A percentile compares a stretch with the other conserved stretches of the same genome.
Conservation (phyloP, 2,113 vertebrate genomes). For the Paramormyrops kingsleyae region DNA sequence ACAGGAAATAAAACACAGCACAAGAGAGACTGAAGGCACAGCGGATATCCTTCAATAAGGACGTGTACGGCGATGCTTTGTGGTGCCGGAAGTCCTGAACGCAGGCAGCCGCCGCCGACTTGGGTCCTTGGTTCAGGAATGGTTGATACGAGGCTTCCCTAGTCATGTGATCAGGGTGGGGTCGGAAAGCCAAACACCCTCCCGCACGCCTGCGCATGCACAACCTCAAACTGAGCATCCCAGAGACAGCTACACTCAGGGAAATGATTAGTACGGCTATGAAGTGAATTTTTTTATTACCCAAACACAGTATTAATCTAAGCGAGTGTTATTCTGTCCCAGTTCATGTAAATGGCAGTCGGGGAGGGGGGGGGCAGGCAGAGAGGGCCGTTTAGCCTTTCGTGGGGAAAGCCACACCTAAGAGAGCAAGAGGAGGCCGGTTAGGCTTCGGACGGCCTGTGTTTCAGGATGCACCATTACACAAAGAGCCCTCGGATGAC, state of each 20-base stretch:
- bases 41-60: slow-evolving; percentile 49
- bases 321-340: slow-evolving; percentile 13
- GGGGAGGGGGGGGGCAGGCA: slow-evolving; percentile 54
- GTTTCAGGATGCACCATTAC: neutral
- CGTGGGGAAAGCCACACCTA: slow-evolving; percentile 99
- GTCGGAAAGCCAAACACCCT: neutral
- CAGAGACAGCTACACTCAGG: neutral
- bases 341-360: slow-evolving; percentile 40
- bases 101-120: neutral
- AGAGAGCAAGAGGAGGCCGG: slow-evolving; percentile 85
- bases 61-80: neutral
- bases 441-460: slow-evolving; percentile 67
- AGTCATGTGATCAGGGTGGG: slow-evolving; percentile 2
- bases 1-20: neutral
- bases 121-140: neutral
- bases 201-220: neutral
- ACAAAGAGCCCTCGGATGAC: neutral
- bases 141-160: neutral
- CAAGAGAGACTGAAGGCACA: slow-evolving; percentile 71
- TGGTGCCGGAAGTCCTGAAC: neutral
- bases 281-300: neutral
- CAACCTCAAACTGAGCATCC: neutral
- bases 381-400: slow-evolving; percentile 91
- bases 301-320: neutral
- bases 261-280: neutral